A percentile compares a stretch with the other conserved stretches of the same genome.
phyloP scores from a whole-genome alignment of 1,140 invertebrate species.

The Penaeus indicus region DNA sequence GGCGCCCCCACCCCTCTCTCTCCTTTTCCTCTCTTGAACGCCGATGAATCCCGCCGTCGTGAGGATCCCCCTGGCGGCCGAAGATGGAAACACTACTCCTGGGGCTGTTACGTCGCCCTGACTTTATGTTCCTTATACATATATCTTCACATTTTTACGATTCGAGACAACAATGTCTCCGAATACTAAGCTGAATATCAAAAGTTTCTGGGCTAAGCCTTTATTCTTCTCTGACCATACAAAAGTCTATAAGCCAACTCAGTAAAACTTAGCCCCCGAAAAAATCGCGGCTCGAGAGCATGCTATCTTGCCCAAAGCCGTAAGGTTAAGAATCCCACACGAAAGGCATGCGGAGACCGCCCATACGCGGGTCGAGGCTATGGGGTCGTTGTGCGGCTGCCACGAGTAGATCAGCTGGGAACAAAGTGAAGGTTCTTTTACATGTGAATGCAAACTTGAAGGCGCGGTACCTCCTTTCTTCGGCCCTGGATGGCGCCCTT shows the following conservation, averaged over 20 bases:
- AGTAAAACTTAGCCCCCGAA: slow-evolving; percentile 51
- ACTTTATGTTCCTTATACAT: slow-evolving; percentile 22
- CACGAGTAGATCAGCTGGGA: slow-evolving; percentile 37
- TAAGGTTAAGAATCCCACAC: neutral
- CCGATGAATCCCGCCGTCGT: too few species aligned
- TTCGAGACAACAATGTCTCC: slow-evolving; percentile 32
- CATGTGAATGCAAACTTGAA: slow-evolving; percentile 52
- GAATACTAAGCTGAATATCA: slow-evolving; percentile 38
- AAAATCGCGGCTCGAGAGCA: neutral
- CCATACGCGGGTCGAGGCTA: neutral
- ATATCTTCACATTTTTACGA: neutral
- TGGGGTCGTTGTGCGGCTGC: slow-evolving; percentile 5
- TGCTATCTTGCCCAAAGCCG: neutral
- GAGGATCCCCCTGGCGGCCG: too few species aligned
- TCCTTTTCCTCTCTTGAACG: too few species aligned
- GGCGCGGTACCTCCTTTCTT: slow-evolving; percentile 55
- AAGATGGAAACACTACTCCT: neutral
- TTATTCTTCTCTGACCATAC: slow-evolving; percentile 24
- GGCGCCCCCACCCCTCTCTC: too few species aligned
- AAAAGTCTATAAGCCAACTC: slow-evolving; percentile 52
- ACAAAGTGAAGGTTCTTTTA: slow-evolving; percentile 57
- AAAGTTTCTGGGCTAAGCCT: slow-evolving; percentile 10
- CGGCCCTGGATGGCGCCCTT: slow-evolving; percentile 47
- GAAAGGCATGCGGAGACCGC: neutral
- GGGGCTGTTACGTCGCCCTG: neutral